Base-by-base conservation (phyloP, 2,113 vertebrate species). In the Myiagra hebetior region DNA sequence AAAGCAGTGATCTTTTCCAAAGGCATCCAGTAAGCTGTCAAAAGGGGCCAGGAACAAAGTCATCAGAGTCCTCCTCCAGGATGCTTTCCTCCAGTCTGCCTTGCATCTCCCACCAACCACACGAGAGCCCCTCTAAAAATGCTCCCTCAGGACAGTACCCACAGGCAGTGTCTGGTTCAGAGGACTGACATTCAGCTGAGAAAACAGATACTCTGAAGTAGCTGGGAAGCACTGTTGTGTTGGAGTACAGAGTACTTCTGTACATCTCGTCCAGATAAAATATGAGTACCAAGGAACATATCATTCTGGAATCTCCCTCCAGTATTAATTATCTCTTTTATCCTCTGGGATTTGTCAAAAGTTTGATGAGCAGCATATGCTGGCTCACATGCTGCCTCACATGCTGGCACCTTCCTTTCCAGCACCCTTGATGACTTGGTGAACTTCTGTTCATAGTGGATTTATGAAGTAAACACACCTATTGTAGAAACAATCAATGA, bases 121-220 rank as follows among this genome's bases (percentile, higher is more conserved):
- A 24, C 1, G 1, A 53, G 11, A 28, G 33, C 9, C 69, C 20
- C 64, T 52, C 62, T 37, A n/a, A 28, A 60, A 91, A 57, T 24
- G 28, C 5, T 79, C 42, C 46, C 39, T 30, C 24, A 16, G 67
- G 30, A 26, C 53, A 22, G 2, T 7, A 6, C 39, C 14, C 63
- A 24, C 0, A 1, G 30, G 47, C 57, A 46, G 55, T 0, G 0
- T 26, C 53, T 63, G 57, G 28, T 11, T 64, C 42, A 42, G 55
- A 30, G 23, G 39, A 63, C 33, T 47, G 44, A 4, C 6, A 15
- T 14, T 30, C 0, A 0, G 7, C 4, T 47, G 35, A 88, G 33
- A 72, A 78, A 82, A 80, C 2, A 2, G 13, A n/a, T 56, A 22
- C 7, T 52, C 33, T 50, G 23, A 72, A 73, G 64, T 5, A 44